phyloP scores from a whole-genome alignment of 2,888 invertebrate genomes.

The Drosophila robusta region DNA sequence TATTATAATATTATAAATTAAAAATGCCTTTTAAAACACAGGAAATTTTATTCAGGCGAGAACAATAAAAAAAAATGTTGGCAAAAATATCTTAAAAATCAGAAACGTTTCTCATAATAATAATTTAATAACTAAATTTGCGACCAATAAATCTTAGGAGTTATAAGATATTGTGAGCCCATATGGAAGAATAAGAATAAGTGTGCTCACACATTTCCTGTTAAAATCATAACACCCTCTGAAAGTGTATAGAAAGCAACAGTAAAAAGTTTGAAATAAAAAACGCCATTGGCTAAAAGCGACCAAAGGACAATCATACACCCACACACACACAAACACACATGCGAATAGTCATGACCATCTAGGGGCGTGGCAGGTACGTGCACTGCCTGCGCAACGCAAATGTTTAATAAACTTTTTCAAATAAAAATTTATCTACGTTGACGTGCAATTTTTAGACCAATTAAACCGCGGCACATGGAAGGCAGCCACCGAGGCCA shows the following conservation, averaged over 20 bases:
- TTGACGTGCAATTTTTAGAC: constrained; percentile 82
- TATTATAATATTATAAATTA: no score
- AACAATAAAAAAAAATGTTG: no score
- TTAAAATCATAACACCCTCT: not conserved
- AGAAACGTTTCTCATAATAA: no score
- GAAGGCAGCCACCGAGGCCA: constrained; percentile 13
- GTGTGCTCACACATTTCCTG: no score
- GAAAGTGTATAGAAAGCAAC: constrained; percentile 38
- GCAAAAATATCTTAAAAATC: no score
- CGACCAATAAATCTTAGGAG: no score
- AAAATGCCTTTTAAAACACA: no score
- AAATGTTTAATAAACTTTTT: constrained; percentile 81
- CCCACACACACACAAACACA: not conserved
- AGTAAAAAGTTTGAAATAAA: constrained; percentile 72
- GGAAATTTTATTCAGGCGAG: no score
- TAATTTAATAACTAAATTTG: no score
- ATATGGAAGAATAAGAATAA: no score
- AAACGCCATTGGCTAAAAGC: constrained; percentile 62
- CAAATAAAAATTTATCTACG: constrained; percentile 78
- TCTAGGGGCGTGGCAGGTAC: constrained; percentile 50
- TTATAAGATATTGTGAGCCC: no score
- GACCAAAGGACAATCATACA: constrained; percentile 58
- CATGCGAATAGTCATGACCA: constrained; percentile 16
- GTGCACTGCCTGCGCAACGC: constrained; percentile 69
- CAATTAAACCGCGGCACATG: constrained; percentile 75